Evolutionary conservation across 2,113 vertebrate genomes (phyloP), one percentile per base, ranked within the genome.

Genomic region (Mirza zaza): DNA sequence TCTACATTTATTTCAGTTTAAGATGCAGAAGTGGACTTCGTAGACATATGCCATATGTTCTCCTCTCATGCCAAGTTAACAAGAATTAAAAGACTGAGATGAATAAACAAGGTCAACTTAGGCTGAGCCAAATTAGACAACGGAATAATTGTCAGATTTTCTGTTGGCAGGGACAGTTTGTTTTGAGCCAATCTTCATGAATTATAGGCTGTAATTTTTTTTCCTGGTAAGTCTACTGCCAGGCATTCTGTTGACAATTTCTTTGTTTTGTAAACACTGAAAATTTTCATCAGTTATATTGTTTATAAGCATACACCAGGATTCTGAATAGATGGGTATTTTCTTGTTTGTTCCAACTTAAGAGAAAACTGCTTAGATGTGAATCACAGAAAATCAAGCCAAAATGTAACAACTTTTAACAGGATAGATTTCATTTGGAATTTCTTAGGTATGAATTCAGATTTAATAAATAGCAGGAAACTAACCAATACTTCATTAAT

Each of bases 41-140:
- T 98, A 98, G 98, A 94, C 97, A 97, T 98, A 98, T 98, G 97
- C 98, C 98, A 98, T 98, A 98, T 98, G 98, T 93, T 97, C 94
- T 91, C 52, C 89, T 98, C 94, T 90, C 95, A 97, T 98, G 98
- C 98, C 98, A 98, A 98, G 98, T 98, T 98, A 98, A 98, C 98
- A 97, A 96, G 98, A 98, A 98, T 98, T 97, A 98, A 97, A 97
- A 98, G 98, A 97, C 95, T 90, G 98, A 98, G 97, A 98, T 97
- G 98, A 98, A 98, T 98, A 99, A 98, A 98, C 98, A 99, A 98
- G 98, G 98, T 99, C 98, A 98, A 97, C 93, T 98, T 97, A 97
- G 98, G 97, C 97, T 97, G 97, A 98, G 98, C 97, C 98, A 98
- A 97, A 97, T 94, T 97, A 98, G 97, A 98, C 98, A 98, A 98